Conservation (phyloP, 2,113 vertebrate species). For the Lepus europaeus region DNA sequence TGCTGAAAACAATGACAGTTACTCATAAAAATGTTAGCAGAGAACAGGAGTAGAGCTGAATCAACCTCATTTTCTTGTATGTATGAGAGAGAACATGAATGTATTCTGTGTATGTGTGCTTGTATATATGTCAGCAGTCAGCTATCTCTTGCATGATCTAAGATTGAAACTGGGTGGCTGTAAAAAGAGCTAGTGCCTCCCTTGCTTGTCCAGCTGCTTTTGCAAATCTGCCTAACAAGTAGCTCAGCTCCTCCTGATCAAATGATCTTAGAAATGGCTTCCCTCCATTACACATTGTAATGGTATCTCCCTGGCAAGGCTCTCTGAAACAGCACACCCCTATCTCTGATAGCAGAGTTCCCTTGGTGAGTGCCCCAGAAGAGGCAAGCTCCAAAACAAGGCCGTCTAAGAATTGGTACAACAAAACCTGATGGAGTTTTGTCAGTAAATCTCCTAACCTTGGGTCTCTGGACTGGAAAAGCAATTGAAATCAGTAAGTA, state of each 20-base stretch:
- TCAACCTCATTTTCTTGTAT: constrained; percentile 63
- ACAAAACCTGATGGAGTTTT: constrained; percentile 70
- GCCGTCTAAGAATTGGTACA: constrained; percentile 81
- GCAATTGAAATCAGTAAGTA: constrained; percentile 83
- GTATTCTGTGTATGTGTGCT: constrained; percentile 74
- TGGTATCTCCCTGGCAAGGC: constrained; percentile 84
- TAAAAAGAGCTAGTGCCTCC: constrained; percentile 76
- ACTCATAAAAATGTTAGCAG: constrained; percentile 63
- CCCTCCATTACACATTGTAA: constrained; percentile 84
- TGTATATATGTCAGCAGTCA: constrained; percentile 72
- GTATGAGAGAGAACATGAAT: constrained; percentile 62
- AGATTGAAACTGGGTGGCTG: constrained; percentile 80
- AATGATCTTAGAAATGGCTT: constrained; percentile 82
- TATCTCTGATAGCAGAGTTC: constrained; percentile 86
- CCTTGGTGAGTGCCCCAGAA: constrained; percentile 85
- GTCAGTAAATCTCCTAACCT: constrained; percentile 66
- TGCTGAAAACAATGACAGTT: constrained; percentile 66
- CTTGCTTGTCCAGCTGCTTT: constrained; percentile 81
- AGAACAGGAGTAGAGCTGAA: constrained; percentile 71
- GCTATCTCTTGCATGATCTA: constrained; percentile 80
- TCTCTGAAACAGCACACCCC: constrained; percentile 85
- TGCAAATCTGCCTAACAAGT: constrained; percentile 82
- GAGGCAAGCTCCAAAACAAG: constrained; percentile 80
- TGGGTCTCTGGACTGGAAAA: constrained; percentile 75
- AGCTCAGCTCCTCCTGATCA: constrained; percentile 78